Conservation (phyloP, 2,888 invertebrate species). For the Thymelicus lineola region DNA sequence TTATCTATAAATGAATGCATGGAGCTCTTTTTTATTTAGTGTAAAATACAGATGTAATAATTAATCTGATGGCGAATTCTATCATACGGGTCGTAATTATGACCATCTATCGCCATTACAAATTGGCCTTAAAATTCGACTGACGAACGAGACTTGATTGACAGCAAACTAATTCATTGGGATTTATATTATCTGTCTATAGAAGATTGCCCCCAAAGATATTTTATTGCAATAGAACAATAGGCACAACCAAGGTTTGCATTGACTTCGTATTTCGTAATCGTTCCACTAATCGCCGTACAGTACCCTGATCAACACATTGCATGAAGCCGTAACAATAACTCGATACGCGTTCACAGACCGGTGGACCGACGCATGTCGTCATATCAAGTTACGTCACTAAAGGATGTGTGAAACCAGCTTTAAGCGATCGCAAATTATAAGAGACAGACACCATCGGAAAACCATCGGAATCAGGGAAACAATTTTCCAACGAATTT, state of each 20-base stretch:
- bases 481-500: constrained; percentile 6
- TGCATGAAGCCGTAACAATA: constrained; percentile 37
- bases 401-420: constrained; percentile 31
- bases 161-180: too few relatives aligned
- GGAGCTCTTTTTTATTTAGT: too few relatives aligned
- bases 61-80: too few relatives aligned
- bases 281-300: constrained; percentile 8
- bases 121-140: too few relatives aligned
- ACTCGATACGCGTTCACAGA: constrained; percentile 34
- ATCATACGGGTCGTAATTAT: too few relatives aligned
- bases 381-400: constrained; percentile 32
- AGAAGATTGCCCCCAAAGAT: too few relatives aligned
- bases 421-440: constrained; percentile 26
- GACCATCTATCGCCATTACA: too few relatives aligned
- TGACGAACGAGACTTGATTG: too few relatives aligned
- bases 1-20: too few relatives aligned
- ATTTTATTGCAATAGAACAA: background rate
- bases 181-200: too few relatives aligned
- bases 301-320: constrained; percentile 28
- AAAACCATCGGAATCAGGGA: too few relatives aligned
- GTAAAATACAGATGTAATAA: too few relatives aligned
- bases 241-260: background rate
- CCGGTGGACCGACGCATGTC: constrained; percentile 31
- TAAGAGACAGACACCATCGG: background rate
- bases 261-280: background rate